Base-by-base conservation (phyloP, 2,797 vertebrate genomes). In the Pampus argenteus region DNA sequence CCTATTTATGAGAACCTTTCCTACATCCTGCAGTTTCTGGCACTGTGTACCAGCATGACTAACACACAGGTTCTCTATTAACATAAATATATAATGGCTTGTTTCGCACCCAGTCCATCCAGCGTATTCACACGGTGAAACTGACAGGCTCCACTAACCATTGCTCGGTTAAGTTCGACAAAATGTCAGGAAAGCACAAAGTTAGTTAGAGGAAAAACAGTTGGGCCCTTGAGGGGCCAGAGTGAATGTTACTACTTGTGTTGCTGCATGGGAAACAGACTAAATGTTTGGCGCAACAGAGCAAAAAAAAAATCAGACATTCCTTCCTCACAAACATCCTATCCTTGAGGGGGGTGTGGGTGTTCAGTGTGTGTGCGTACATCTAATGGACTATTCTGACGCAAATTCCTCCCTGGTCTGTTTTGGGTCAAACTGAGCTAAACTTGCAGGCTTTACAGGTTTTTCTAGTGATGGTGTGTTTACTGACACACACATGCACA, bases 311-410 rank as follows among this genome's bases (percentile, higher is more conserved):
- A 73, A 81, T 84, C 87, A 92, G 85, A 91, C 89, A 94, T 94
- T 94, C 93, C 84, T 91, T 87, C 86, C 88, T 82, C 81, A 88
- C 79, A 89, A 93, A 89, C 85, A 89, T 79, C 86, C 87, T 93
- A 88, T 94, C 85, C 84, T 91, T 91, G 51, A 51, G 82, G 71
- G 84, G 83, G 76, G 66, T 74, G 63, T 71, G 50, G 68, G 75
- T 74, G 58, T 62, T 62, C 42, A 63, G 59, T 62, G 38, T 66
- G 76, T 71, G 67, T 28, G 14, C 65, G 67, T 65, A 71, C 47
- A 64, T 76, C 65, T 74, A 78, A 72, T 77, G 49, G 58, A 74
- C 74, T 69, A 49, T 66, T 62, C 64, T 74, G 74, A 84, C 78
- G 79, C 75, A 87, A 74, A 87, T 83, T 83, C 76, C 76, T 89